A percentile compares a stretch with the other conserved stretches of the same genome.
Conservation (phyloP, 2,113 vertebrate genomes). For the Eublepharis macularius region DNA sequence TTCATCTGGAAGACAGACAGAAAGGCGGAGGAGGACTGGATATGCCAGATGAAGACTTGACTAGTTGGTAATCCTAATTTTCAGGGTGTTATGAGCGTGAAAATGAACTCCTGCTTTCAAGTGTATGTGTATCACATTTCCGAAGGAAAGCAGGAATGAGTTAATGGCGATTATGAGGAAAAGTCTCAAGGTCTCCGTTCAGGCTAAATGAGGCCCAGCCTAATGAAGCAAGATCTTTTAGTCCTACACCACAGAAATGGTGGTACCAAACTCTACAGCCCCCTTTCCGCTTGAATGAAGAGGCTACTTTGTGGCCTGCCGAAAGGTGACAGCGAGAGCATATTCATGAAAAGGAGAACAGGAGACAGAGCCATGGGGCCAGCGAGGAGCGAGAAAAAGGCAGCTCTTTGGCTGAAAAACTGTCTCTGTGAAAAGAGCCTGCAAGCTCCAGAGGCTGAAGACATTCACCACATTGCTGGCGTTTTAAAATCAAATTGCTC, state of each 20-base stretch:
- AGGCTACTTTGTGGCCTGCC: neutral
- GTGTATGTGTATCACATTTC: neutral
- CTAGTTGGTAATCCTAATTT: no score
- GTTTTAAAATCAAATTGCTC: slow-evolving; percentile 65
- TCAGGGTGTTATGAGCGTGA: no score
- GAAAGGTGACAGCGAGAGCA: slow-evolving; percentile 39
- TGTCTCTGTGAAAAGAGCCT: slow-evolving; percentile 57
- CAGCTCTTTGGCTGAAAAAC: slow-evolving; percentile 58
- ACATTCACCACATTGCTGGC: slow-evolving; percentile 39
- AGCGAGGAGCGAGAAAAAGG: slow-evolving; percentile 41
- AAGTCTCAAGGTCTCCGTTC: neutral
- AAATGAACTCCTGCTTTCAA: no score
- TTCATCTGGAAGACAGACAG: no score
- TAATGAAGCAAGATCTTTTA: neutral
- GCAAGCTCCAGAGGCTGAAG: slow-evolving; percentile 54
- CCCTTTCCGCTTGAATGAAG: slow-evolving; percentile 37
- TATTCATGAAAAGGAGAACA: slow-evolving; percentile 52
- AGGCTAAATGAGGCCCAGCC: neutral
- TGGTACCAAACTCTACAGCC: neutral
- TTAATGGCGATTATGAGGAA: neutral
- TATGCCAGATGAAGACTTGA: no score
- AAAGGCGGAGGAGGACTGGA: no score
- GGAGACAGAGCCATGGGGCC: slow-evolving; percentile 23
- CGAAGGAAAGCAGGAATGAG: no score
- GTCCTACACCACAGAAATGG: neutral